A percentile compares a stretch with the other conserved stretches of the same genome.
Evolutionary conservation across 2,113 vertebrate species (phyloP).

Genomic region (Ailuropoda melanoleuca): DNA sequence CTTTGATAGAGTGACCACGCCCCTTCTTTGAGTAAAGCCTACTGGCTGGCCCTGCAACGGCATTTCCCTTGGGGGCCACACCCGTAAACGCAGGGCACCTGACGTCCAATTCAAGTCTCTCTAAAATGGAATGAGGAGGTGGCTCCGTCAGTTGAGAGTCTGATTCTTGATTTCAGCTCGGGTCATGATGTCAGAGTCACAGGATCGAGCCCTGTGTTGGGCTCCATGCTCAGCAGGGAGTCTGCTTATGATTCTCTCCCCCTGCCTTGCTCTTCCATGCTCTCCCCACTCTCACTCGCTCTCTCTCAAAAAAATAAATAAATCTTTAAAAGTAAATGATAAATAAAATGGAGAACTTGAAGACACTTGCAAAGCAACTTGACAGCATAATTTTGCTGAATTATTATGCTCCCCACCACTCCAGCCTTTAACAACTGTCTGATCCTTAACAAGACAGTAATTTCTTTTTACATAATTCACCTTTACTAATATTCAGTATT

Average conservation of each 20-base stretch:
- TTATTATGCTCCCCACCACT: background rate
- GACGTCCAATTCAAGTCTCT: background rate
- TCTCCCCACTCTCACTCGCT: background rate
- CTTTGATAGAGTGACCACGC: background rate
- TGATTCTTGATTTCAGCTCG: background rate
- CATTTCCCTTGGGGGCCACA: background rate
- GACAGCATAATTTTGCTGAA: background rate
- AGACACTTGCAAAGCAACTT: background rate
- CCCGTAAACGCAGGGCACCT: background rate
- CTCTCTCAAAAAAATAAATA: background rate
- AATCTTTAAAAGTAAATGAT: background rate
- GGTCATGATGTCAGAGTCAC: background rate
- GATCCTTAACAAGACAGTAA: background rate
- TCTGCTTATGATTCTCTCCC: background rate
- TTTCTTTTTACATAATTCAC: background rate
- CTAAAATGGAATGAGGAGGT: background rate
- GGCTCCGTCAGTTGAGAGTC: background rate
- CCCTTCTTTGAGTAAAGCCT: background rate
- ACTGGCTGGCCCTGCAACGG: no score
- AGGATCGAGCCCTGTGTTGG: rapidly evolving
- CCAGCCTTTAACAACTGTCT: background rate
- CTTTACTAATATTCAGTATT: background rate
- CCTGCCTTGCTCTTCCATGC: background rate
- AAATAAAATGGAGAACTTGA: background rate
- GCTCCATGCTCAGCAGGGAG: background rate